Evolutionary conservation across 1,140 invertebrate genomes (phyloP).

Genomic region (Brachystomella parvula): DNA sequence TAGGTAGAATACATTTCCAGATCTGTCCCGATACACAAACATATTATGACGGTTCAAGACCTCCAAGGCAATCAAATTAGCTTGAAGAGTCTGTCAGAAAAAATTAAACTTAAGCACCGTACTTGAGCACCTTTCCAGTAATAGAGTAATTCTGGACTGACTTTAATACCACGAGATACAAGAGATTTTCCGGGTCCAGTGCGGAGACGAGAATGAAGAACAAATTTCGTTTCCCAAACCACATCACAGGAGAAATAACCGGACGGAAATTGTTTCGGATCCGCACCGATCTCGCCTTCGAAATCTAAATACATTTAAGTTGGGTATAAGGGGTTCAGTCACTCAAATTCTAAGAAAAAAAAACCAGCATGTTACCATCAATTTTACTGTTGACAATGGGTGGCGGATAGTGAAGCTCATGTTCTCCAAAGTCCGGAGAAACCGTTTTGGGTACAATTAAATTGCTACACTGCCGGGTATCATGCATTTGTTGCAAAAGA

Average conservation of each 20-base stretch:
- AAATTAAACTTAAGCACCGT: slow-evolving; percentile 6
- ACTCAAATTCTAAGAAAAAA: background rate
- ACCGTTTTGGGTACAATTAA: slow-evolving; percentile 51
- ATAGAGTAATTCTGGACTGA: slow-evolving; percentile 22
- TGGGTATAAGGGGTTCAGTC: background rate
- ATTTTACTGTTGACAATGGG: background rate
- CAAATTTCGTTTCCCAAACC: slow-evolving; percentile 63
- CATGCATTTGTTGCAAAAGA: slow-evolving; percentile 60
- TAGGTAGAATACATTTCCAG: slow-evolving; percentile 63
- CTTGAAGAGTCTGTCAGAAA: slow-evolving; percentile 49
- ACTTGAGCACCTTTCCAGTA: background rate
- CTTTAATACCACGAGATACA: slow-evolving; percentile 54
- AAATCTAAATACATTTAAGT: background rate
- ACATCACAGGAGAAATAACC: slow-evolving; percentile 65
- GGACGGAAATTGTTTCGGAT: slow-evolving; percentile 43
- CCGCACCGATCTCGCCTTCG: slow-evolving; percentile 37
- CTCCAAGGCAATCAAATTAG: slow-evolving; percentile 61
- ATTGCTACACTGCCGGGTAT: slow-evolving; percentile 60
- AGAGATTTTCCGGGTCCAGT: slow-evolving; percentile 54
- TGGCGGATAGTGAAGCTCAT: background rate
- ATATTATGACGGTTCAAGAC: slow-evolving; percentile 69
- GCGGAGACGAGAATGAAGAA: slow-evolving; percentile 63
- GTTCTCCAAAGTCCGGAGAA: slow-evolving; percentile 49
- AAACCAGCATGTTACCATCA: background rate
- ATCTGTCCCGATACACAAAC: slow-evolving; percentile 66